Evolutionary conservation across 2,797 vertebrate genomes (phyloP).

Genomic region (Dromococcyx pavoninus): DNA sequence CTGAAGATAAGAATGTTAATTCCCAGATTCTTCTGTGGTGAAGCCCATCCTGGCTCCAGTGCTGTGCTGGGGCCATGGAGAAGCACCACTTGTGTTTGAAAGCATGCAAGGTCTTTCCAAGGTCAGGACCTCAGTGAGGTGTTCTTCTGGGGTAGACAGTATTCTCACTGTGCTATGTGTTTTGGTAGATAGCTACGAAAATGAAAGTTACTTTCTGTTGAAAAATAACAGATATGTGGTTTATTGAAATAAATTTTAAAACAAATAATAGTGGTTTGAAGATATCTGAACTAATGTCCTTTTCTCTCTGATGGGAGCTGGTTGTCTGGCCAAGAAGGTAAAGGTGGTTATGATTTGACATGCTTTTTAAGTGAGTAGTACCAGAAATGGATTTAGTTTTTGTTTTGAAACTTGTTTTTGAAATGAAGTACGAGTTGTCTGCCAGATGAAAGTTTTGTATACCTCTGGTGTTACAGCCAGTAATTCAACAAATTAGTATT

Average conservation of each 20-base stretch:
- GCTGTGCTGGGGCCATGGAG: background rate
- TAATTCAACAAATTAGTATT: background rate
- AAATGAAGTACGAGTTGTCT: background rate
- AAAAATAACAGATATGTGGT: background rate
- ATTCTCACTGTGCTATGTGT: background rate
- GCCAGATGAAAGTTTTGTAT: background rate
- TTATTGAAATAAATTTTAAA: background rate
- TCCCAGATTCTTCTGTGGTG: background rate
- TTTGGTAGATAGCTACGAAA: conserved; percentile 4
- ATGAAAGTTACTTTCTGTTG: background rate
- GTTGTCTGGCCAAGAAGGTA: background rate
- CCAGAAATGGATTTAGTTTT: background rate
- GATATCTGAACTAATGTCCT: background rate
- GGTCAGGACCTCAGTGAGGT: background rate
- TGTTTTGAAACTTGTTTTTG: conserved; percentile 1
- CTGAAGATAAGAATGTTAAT: conserved; percentile 56
- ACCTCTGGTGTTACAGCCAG: background rate
- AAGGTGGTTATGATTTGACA: background rate
- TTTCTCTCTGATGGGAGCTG: background rate
- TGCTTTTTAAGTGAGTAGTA: background rate
- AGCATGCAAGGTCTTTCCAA: background rate
- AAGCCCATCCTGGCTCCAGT: background rate
- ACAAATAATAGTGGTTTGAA: background rate
- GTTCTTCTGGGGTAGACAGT: background rate
- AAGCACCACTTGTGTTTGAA: background rate